phyloP scores from a whole-genome alignment of 1,140 invertebrate species.

The Brachionus plicatilis region DNA sequence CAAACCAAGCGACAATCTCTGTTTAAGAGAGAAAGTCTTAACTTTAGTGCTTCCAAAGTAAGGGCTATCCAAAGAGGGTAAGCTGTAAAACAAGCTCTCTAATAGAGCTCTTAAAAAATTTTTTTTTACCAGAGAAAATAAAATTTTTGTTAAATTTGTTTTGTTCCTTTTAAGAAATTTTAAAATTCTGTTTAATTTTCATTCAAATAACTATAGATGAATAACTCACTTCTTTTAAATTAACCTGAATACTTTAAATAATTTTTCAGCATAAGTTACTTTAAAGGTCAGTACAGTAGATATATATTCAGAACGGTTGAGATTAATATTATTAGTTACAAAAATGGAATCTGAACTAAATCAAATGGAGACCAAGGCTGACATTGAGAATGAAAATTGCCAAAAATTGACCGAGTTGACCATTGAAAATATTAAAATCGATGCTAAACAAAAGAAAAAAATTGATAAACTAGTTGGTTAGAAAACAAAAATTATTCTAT shows the following conservation, averaged over 20 bases:
- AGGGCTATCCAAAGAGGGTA: not conserved
- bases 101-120: not conserved
- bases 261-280: not conserved
- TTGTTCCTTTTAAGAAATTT: not conserved
- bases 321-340: not conserved
- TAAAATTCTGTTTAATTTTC: not conserved
- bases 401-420: not conserved
- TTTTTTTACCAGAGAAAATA: too few relatives aligned
- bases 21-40: not conserved
- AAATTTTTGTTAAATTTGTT: not conserved
- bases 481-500: not conserved
- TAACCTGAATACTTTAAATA: not conserved
- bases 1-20: not conserved
- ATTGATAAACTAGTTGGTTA: not conserved
- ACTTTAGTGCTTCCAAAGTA: not conserved
- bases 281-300: not conserved
- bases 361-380: not conserved
- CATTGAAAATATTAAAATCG: not conserved
- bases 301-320: not conserved
- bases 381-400: not conserved
- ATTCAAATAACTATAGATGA: not conserved
- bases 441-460: constrained; percentile 9
- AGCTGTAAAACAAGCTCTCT: not conserved
- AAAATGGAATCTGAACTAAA: not conserved
- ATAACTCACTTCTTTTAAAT: not conserved